Evolutionary conservation across 2,888 invertebrate genomes (phyloP), one percentile per base, ranked within the genome.

Genomic region (Amiota communis): DNA sequence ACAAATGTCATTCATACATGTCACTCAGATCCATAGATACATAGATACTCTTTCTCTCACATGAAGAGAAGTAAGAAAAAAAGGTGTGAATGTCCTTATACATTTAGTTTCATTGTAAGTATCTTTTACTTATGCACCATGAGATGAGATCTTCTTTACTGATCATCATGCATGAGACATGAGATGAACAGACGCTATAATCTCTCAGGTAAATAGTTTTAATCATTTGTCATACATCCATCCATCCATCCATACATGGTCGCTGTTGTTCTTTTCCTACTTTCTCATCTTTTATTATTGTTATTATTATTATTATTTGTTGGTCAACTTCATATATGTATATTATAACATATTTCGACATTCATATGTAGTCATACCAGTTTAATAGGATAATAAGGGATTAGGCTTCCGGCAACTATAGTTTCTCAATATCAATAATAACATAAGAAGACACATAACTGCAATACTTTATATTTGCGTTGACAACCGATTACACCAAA

Each of bases 201-300:
- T 82, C 81, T 78, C 70, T 74, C 76, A 78, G 79, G 78, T 78
- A 80, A 78, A 78, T 77, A 73, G 72, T 74, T 73, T 76, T 76
- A 75, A 77, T 77, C 76, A 77, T 75, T 76, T 77, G 79, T 74
- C 71, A 47, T 12, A 13, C 48, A 36, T 74, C 47, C 73, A 72
- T 71, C 76, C 76, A 12, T 53, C n/a, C n/a, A 15, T n/a, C 2
- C 13, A 15, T n/a, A 2, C 2, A 2, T 23, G 23, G 23, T 53
- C 10, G 3, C n/a, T 15, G 53, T 53, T 15, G 8, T 53, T 53
- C 56, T 65, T 53, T 23, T n/a, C n/a, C n/a, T 63, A 11, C n/a
- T 20, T 59, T 71, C 20, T 48, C n/a, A 9, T 72, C 46, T 72
- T 67, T 75, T 70, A 69, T 74, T 72, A 71, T 73, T 72, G n/a